Percentiles rank a stretch among this genome's conserved stretches.
phyloP scores from a whole-genome alignment of 1,140 invertebrate genomes.

The Triops longicaudatus region DNA sequence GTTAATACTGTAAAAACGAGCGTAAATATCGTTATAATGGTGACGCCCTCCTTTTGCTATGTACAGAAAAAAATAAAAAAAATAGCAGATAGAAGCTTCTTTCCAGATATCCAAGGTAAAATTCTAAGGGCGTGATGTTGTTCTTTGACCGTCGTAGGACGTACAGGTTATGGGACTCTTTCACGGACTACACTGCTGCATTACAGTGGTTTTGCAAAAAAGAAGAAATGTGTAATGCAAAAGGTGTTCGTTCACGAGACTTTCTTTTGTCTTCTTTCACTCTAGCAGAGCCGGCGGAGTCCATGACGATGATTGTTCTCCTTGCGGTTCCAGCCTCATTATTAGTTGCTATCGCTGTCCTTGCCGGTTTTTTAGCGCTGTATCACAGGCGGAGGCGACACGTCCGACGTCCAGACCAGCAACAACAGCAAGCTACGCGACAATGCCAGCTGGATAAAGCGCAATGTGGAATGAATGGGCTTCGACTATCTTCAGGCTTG shows the following conservation, averaged over 20 bases:
- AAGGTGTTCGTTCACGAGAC: background rate
- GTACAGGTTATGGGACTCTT: background rate
- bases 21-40: too few relatives aligned
- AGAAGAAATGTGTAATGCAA: background rate
- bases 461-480: conserved; percentile 6
- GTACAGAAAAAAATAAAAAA: too few relatives aligned
- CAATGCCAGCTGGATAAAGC: background rate
- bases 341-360: conserved; percentile 23
- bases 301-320: conserved; percentile 23
- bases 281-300: conserved; percentile 21
- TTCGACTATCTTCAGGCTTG: background rate
- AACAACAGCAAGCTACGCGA: conserved; percentile 13
- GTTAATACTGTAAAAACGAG: background rate
- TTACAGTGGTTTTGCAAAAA: background rate
- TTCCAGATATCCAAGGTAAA: too few relatives aligned
- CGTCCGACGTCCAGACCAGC: conserved; percentile 8
- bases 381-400: conserved; percentile 19
- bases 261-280: background rate
- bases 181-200: background rate
- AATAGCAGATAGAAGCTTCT: too few relatives aligned
- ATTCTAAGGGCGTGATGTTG: background rate
- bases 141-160: background rate
- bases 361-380: conserved; percentile 22
- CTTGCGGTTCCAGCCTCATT: conserved; percentile 24
- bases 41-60: too few relatives aligned